Evolutionary conservation across 2,888 invertebrate genomes (phyloP), one percentile per base, ranked within the genome.

Genomic region (Entomobrya proxima): DNA sequence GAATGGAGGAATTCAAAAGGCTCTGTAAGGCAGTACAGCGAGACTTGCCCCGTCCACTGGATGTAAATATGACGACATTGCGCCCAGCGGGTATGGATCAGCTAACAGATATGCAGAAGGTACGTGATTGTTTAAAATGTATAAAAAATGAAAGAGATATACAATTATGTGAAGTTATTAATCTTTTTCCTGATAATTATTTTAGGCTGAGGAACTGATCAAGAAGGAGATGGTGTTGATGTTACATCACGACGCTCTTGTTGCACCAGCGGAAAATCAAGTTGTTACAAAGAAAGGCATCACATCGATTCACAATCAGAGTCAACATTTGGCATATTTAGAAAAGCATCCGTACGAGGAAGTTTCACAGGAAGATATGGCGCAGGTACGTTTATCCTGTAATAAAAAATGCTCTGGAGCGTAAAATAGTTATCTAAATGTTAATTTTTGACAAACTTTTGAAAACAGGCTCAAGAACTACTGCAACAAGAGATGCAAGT

Each of bases 181-280:
- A 3, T 78, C 7, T 18, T 24, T 64, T 64, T 64, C n/a, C 32
- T 44, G 35, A 64, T 13, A 44, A 37, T 61, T 81, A n/a, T n/a
- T 86, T 55, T 47, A 96, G 93, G 98, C 98, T 1, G 98, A 99
- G 93, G 98, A 99, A 92, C 92, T 98, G 88, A 97, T 99, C 87
- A 98, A 98, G 92, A 94, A 95, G 84, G 98, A 99, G 93, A 98
- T 99, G 98, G 94, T 98, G 88, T 95, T 96, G 30, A 98, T 99
- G 98, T 93, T 98, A 90, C 96, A 98, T 90, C 97, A 95, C 91
- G 98, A 99, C 92, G 95, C 96, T 35, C 92, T 97, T 0, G 94
- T 96, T 90, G 96, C 96, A 92, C 97, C 98, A 0, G 91, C 92
- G 3, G 91, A 88, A 75, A 87, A 91, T 81, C 90, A 91, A 74